Base-by-base conservation (phyloP, 2,797 vertebrate genomes). In the Sibirionetta formosa region DNA sequence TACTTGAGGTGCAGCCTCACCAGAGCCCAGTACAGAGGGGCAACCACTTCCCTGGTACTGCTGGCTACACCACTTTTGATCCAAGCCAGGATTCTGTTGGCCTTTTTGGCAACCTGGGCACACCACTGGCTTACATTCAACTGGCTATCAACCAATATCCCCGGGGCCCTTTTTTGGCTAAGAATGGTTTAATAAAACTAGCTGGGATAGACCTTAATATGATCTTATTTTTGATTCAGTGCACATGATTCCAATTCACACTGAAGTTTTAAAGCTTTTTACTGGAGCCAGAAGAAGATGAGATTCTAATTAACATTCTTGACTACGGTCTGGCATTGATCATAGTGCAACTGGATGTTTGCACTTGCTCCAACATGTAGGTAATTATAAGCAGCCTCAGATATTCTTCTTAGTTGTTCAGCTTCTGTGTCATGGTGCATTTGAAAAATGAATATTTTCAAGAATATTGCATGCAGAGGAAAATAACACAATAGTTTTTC, bases 331-430 rank as follows among this genome's bases (percentile, higher is more conserved):
- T 61, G 46, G 12, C 40, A 19, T 40, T 72, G 42, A 8, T 60
- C 38, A 14, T 9, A 38, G 12, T 17, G 69, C n/a, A 73, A 64
- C 57, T 13, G 46, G 29, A 15, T n/a, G 11, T n/a, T 46, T 48
- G 31, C 1, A 0, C 10, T 82, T 69, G 24, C 58, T 64, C 29
- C 36, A 40, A 1, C 14, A 3, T 9, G 19, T 8, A 51, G 58
- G 24, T 65, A 40, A 17, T 44, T n/a, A 4, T 42, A 68, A 84
- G n/a, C 18, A 80, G 36, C 53, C 27, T 53, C 64, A 35, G 15
- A 7, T 7, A 6, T n/a, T 50, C 18, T 56, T 51, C 27, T 83
- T 58, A 51, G 22, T 31, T 33, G n/a, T 56, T 79, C 31, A 82
- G 16, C 24, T 80, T 36, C 56, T 29, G 31, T 81, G 42, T 8